Base-by-base conservation (phyloP, 2,797 vertebrate species). In the Esox lucius region DNA sequence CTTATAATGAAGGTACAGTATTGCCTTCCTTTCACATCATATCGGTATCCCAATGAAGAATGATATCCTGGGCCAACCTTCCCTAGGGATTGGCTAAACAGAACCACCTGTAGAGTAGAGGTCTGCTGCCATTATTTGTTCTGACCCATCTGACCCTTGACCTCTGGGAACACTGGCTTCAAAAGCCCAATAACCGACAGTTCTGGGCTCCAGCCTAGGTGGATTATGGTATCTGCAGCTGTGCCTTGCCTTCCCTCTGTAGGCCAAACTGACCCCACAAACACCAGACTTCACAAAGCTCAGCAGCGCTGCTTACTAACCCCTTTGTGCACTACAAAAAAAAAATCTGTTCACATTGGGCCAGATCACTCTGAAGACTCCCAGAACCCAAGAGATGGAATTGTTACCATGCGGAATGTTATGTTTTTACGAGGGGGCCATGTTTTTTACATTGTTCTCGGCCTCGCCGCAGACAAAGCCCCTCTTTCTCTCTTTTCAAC, bases 61-160 rank as follows among this genome's bases (percentile, higher is more conserved):
- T 39, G 35, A 39, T 39, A 39, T 39, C 15, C 3, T 79, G 78
- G 65, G 71, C 78, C 68, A 71, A 74, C 76, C 28, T 24, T 68
- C 82, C 82, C 81, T 87, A 73, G 70, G 73, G 73, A 66, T 71
- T 76, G 77, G 35, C 65, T 90, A 91, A 91, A 77, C 83, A 88
- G 83, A 84, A 89, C 92, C 92, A 93, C 85, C 90, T 94, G 68
- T 67, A 65, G n/a, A 83, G 80, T 67, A 65, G 16, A 84, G 79
- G 84, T 80, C 88, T 84, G 82, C 80, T 84, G 79, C 70, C 74
- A 51, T 81, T 76, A 88, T 88, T 81, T 89, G 88, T 89, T 90
- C 84, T 75, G 78, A 84, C 86, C 80, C 81, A 71, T 87, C 91
- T 91, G 85, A 86, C 86, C 91, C 88, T 77, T 91, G 89, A 91